Base-by-base conservation (phyloP, 2,888 invertebrate genomes). In the Argynnis bischoffii region DNA sequence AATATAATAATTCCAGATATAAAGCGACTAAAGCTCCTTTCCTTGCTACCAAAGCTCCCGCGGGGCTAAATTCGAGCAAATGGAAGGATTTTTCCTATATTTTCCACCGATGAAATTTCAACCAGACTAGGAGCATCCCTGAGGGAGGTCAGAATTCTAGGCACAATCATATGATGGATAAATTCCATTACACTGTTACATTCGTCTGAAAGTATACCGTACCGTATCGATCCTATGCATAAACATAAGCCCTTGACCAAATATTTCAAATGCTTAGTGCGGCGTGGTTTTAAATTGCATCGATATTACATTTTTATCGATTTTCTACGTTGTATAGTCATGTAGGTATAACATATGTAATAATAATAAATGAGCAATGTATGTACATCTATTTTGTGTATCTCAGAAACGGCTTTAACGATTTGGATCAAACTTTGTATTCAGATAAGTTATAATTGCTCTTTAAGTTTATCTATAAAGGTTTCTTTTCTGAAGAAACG, bases 91-190 rank as follows among this genome's bases (percentile, higher is more conserved):
- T 72, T 69, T 72, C 71, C 65, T 69, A 69, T 71, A 72, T 69
- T 72, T 71, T 72, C 67, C 66, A 67, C 67, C 54, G 71, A 72
- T 72, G 72, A 67, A 72, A 72, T 72, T 72, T 67, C 69, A 66
- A 63, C 72, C 69, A 67, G 71, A 56, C 69, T 60, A 64, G 35
- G 35, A 41, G 64, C 41, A 64, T 66, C 66, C 69, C 69, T 54
- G 6, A n/a, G 69, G 63, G 64, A 69, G 66, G 31, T 31, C 46
- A 21, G 31, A 21, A 59, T 64, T 64, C 48, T 18, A 41, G 18
- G 54, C 57, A 48, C 68, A 64, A 64, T 60, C 46, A 41, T 69
- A 55, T 66, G 60, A 59, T 60, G 47, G 51, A 54, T 47, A 54
- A 61, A 55, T 55, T 55, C 16, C 48, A 55, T 55, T 60, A 60